These are phyloP conservation scores for Schizotus pectinicornis DNA, from an alignment of 2,888 invertebrate species.

Conservation along the genomic window DNA sequence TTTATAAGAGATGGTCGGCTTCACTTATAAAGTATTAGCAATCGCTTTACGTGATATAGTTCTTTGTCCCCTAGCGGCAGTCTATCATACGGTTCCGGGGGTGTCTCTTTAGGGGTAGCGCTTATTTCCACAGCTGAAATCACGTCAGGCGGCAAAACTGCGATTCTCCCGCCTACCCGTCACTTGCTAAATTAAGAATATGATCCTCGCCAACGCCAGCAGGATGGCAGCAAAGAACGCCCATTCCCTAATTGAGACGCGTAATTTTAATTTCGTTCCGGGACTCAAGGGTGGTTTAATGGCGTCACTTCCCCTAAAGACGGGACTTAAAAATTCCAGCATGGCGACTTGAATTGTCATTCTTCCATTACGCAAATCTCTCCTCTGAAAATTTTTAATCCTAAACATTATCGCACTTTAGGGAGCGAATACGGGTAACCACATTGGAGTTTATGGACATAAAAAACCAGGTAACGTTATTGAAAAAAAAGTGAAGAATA, in stretches of 20 bases:
- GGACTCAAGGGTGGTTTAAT: neutral
- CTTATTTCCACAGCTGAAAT: conserved; percentile 38
- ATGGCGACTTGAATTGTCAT: too few relatives aligned
- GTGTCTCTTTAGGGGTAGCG: conserved; percentile 19
- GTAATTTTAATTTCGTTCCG: conserved; percentile 49
- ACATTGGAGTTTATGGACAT: too few relatives aligned
- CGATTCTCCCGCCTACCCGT: conserved; percentile 53
- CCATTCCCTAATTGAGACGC: conserved; percentile 46
- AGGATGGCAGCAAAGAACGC: conserved; percentile 31
- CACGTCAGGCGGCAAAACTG: conserved; percentile 57
- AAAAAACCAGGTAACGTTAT: too few relatives aligned
- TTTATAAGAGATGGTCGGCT: conserved; percentile 59
- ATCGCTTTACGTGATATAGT: conserved; percentile 57
- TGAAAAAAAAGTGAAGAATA: too few relatives aligned
- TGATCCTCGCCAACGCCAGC: conserved; percentile 44
- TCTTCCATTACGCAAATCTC: too few relatives aligned
- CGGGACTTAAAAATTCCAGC: too few relatives aligned
- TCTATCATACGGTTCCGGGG: conserved; percentile 52
- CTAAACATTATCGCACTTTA: too few relatives aligned
- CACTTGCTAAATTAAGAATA: conserved; percentile 58
- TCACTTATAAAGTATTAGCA: conserved; percentile 60
- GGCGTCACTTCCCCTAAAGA: too few relatives aligned
- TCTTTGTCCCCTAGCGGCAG: conserved; percentile 51
- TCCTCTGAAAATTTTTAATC: too few relatives aligned
- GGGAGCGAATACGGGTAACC: too few relatives aligned